phyloP scores from a whole-genome alignment of 2,888 invertebrate species.

The Cerceris rybyensis region DNA sequence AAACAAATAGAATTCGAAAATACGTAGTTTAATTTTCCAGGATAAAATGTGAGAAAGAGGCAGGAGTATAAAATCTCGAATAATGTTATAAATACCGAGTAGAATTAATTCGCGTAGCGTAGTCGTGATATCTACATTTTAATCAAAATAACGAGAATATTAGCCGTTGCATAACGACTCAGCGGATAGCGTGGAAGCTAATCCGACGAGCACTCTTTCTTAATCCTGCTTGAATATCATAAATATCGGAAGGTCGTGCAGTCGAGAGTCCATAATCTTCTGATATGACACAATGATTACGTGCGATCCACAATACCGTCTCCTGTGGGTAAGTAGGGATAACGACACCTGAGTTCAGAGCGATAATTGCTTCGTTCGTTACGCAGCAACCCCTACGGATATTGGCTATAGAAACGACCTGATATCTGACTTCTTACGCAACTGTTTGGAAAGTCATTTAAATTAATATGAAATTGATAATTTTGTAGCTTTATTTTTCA shows the following conservation, averaged over 20 bases:
- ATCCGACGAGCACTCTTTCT: not conserved
- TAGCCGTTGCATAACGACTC: not conserved
- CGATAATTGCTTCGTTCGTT: slow-evolving; percentile 25
- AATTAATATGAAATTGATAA: too few species aligned
- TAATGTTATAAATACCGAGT: too few species aligned
- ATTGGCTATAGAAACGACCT: slow-evolving; percentile 1
- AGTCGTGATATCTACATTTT: too few species aligned
- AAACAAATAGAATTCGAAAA: too few species aligned
- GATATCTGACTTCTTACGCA: not conserved
- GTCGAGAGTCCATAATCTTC: slow-evolving; percentile 5
- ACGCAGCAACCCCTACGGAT: not conserved
- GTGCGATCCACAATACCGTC: slow-evolving; percentile 3
- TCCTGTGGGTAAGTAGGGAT: not conserved
- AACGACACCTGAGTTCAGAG: slow-evolving; percentile 24
- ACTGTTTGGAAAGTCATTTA: too few species aligned
- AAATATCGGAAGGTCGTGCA: slow-evolving; percentile 2
- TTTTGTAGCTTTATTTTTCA: too few species aligned
- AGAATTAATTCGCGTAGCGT: too few species aligned
- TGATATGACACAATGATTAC: slow-evolving; percentile 13
- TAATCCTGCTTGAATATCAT: not conserved
- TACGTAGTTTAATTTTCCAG: too few species aligned
- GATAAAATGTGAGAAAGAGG: too few species aligned
- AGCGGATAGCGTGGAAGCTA: not conserved
- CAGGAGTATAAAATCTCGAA: too few species aligned
- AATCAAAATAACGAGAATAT: too few species aligned